Evolutionary conservation across 2,113 vertebrate species (phyloP), one percentile per base, ranked within the genome.

Genomic region (Hippocampus mohnikei): DNA sequence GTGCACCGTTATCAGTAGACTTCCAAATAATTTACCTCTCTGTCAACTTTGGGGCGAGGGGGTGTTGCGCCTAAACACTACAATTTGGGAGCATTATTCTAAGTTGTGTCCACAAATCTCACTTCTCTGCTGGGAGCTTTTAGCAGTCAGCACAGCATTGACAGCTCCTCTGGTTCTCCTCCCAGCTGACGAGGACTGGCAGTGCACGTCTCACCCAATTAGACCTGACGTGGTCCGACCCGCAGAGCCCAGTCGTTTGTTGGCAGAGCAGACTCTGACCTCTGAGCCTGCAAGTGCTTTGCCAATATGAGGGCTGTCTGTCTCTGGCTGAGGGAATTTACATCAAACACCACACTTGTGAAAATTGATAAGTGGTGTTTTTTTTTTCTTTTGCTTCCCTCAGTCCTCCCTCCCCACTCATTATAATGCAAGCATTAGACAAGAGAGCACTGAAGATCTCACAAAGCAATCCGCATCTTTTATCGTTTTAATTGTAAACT

Each of bases 201-300:
- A 85, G 85, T 64, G 69, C 71, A 83, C 82, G 86, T 87, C 91
- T 84, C 66, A 80, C 73, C 74, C 79, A 91, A 91, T 91, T 91
- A 89, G 82, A 81, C 50, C 72, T 81, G 88, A 91, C 46, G 73
- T 81, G 74, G 73, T 77, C 69, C 85, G 88, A 91, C 85, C 89
- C 68, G 60, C 55, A 37, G 69, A 71, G 79, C 80, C 82, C 81
- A 72, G 73, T 73, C 23, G 84, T 73, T 61, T 71, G 71, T 75
- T 81, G 74, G 68, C 77, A 80, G 85, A 88, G 79, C 82, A 80
- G 59, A 69, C 58, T 70, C 52, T 88, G 83, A 88, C 84, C 80
- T 81, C 75, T 75, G 67, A 75, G 80, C 70, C 74, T 61, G 59
- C 72, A 59, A 82, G 82, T 82, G 81, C 56, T 80, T 73, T 66